Evolutionary conservation across 2,888 invertebrate genomes (phyloP), one percentile per base, ranked within the genome.

Genomic region (Uropetala carovei): DNA sequence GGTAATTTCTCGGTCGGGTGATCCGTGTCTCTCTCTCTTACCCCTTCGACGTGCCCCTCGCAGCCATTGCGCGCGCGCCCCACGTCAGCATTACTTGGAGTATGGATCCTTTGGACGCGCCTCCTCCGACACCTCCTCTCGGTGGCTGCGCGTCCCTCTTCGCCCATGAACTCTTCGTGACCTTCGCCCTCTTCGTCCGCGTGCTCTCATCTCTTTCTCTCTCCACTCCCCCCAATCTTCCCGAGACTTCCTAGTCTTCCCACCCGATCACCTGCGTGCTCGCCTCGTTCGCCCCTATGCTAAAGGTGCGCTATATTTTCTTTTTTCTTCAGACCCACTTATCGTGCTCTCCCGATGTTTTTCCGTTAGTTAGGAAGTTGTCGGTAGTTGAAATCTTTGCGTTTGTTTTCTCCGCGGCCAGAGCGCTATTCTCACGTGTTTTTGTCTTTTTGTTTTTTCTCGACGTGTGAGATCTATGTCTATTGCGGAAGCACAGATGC

Each of bases 1-100:
- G 89, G 89, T 89, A 89, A 89, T 89, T 89, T 89, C 89, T 89
- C 89, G 89, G 30, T 89, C 68, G 89, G 64, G 64, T 89, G 89
- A 60, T 89, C 68, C 89, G 10, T 43, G 64, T 64, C 64, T 60
- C 60, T 16, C 30, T 22, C 59, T 59, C 81, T 7, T 22, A 22
- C 81, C 27, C 57, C 18, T 58, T n/a, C 0, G 27, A 27, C 82
- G 27, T 27, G 82, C 16, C 14, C 18, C 10, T 56, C 43, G 7
- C 14, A 13, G 13, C 75, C n/a, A n/a, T 27, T 27, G 22, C 9
- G n/a, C 9, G 27, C n/a, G 75, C n/a, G n/a, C n/a, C n/a, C n/a
- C n/a, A 75, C n/a, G n/a, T 27, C 75, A 10, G 43, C 3, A 43
- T 43, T 1, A 43, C 43, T 43, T 43, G 43, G 43, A 43, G 43